Percentiles rank a stretch among this genome's conserved stretches.
phyloP scores from a whole-genome alignment of 2,888 invertebrate genomes.

The Xestia c-nigrum region DNA sequence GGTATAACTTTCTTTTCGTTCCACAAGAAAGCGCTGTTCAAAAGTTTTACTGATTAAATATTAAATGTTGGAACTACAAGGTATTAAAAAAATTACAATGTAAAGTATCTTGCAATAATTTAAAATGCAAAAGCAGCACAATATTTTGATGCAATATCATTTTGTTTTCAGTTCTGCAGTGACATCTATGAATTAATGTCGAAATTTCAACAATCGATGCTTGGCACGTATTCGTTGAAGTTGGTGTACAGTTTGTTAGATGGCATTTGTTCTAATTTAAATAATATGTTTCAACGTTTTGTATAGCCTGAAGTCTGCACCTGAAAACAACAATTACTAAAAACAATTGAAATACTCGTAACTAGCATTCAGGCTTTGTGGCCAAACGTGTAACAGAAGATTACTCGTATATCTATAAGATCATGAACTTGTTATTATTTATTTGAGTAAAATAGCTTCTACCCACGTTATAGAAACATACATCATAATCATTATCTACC shows the following conservation, averaged over 20 bases:
- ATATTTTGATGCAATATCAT: not conserved
- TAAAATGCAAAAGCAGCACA: not conserved
- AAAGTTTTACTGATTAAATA: not conserved
- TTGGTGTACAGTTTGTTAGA: not conserved
- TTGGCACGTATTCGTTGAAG: not conserved
- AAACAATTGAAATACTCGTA: not conserved
- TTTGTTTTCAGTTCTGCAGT: not conserved
- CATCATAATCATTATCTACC: too few relatives aligned
- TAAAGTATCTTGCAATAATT: not conserved
- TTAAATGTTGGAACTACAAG: not conserved
- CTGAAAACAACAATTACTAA: not conserved
- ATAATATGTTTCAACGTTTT: too few relatives aligned
- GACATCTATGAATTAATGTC: slow-evolving; percentile 11
- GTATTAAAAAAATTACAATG: not conserved
- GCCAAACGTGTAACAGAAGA: not conserved
- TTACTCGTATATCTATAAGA: not conserved
- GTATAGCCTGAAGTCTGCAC: not conserved
- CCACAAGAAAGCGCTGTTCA: not conserved
- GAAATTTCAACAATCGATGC: not conserved
- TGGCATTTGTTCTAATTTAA: slow-evolving; percentile 24
- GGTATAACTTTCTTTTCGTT: not conserved
- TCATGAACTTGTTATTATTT: not conserved
- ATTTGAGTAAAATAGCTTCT: not conserved
- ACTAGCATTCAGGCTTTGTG: not conserved
- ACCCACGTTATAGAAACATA: not conserved